phyloP scores from a whole-genome alignment of 1,140 invertebrate species.

The Drosophila cardini region DNA sequence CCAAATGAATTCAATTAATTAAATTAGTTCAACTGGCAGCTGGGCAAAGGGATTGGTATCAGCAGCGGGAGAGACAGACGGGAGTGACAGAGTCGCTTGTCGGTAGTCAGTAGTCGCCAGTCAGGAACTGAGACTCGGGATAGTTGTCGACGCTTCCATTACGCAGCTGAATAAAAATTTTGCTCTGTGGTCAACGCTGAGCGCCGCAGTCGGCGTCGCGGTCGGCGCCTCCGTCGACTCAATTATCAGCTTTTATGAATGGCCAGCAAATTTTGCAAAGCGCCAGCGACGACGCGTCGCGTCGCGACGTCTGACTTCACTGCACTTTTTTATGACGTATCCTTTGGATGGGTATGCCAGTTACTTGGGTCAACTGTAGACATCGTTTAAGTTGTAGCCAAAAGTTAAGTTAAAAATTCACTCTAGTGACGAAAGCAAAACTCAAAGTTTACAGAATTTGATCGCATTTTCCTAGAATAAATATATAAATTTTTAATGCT shows the following conservation, averaged over 20 bases:
- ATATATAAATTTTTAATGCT: too few species aligned
- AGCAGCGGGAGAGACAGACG: constrained; percentile 2
- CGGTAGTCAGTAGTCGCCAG: background rate
- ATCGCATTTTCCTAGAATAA: too few species aligned
- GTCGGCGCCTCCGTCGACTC: constrained; percentile 44
- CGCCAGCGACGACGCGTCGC: constrained; percentile 18
- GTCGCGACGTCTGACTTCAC: constrained; percentile 20
- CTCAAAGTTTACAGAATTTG: too few species aligned
- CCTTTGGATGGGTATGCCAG: background rate
- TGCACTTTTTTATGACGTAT: constrained; percentile 20
- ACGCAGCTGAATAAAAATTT: constrained; percentile 53
- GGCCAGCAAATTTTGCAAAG: constrained; percentile 61
- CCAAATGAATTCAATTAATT: constrained; percentile 81
- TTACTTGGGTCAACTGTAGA: background rate
- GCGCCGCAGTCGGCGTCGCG: constrained; percentile 30
- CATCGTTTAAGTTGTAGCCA: background rate
- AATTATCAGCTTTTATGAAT: constrained; percentile 74
- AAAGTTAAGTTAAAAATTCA: too few species aligned
- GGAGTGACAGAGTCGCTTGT: background rate
- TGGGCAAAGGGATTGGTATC: constrained; percentile 24
- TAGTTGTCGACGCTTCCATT: constrained; percentile 36
- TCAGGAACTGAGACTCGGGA: background rate
- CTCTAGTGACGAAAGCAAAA: too few species aligned
- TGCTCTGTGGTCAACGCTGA: constrained; percentile 34
- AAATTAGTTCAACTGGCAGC: constrained; percentile 64